Base-by-base conservation (phyloP, 2,113 vertebrate genomes). In the Entomyzon cyanotis region DNA sequence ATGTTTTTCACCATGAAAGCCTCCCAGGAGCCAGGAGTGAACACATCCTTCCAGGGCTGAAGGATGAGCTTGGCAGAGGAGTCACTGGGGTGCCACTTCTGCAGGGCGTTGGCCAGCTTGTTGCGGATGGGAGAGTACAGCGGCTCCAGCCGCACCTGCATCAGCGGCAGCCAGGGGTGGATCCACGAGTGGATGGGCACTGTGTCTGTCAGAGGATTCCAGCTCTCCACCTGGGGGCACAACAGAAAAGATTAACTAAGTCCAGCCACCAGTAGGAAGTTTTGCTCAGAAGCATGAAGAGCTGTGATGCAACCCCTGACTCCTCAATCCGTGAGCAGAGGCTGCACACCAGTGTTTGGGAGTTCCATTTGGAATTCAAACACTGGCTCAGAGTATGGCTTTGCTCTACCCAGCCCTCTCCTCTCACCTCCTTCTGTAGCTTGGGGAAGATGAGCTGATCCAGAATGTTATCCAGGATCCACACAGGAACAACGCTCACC, bases 1-100 rank as follows among this genome's bases (percentile, higher is more conserved):
- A 99, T 99, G 96, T 99, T 99, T 97, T 99, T 99, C 95, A 99
- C 98, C 99, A 99, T 99, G 97, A 99, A 99, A 12, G 99, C 99
- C 91, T 99, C 99, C 99, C 99, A 99, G 0, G 99, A 99, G 14
- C 99, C 99, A 0, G 99, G 99, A 1, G 99, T 99, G 96, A 99
- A 99, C 35, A 99, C 99, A 1, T 99, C 99, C 65, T 99, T 99
- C 99, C 99, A 99, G 31, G 99, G 99, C 98, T 99, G 99, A 7
- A 99, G 98, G 94, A 99, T 99, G 41, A 99, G 99, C 76, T 99
- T 99, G 90, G 99, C 99, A 0, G 99, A 99, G 49, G 99, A 95
- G 52, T 99, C 99, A 0, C 99, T 99, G 79, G 99, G 99, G 86
- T 99, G 99, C 99, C 99, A 99, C 73, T 99, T 98, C 97, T 99